Base-by-base conservation (phyloP, 2,113 vertebrate species). In the Chloebia gouldiae region DNA sequence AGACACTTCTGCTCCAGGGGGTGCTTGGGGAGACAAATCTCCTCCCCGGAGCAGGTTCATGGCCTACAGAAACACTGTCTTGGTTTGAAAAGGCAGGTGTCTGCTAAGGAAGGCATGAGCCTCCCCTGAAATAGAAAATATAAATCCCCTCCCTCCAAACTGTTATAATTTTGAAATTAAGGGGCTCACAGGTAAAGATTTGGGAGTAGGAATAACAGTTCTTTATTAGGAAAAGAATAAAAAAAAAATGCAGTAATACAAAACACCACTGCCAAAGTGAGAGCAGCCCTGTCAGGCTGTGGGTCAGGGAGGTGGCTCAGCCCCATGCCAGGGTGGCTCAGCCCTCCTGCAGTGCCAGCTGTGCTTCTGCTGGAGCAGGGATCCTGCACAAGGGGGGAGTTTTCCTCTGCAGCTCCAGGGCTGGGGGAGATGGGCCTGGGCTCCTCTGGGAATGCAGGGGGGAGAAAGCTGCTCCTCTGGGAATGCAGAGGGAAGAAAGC, bases 211-310 rank as follows among this genome's bases (percentile, higher is more conserved):
- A 21, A 21, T 21, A 56, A 9, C 19, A 23, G 21, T 15, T 57
- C 13, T 10, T n/a, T 10, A 23, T 1, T 15, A n/a, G 13, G 9
- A 1, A 56, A 54, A 53, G 11, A 19, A 54, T 31, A 6, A 22
- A 22, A 53, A 53, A n/a, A 1, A 31, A 56, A 56, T 56, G 5
- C 6, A n/a, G 0, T 33, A 6, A 1, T 33, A 22, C 31, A 56
- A n/a, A n/a, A n/a, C n/a, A 30, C 6, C 3, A 30, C 20, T n/a
- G 31, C 13, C 31, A 56, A 20, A n/a, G 21, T n/a, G 8, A 56
- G 33, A 14, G 0, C 9, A 22, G 13, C 12, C 31, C 31, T 22
- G 20, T 0, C 42, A 15, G 14, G 14, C 42, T 16, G 20, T 45
- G 45, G 45, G 10, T 5, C 51, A 54, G 51, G 30, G 28, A 13